A percentile compares a stretch with the other conserved stretches of the same genome.
Conservation (phyloP, 2,888 invertebrate genomes). For the Pristionchus arcanus region DNA sequence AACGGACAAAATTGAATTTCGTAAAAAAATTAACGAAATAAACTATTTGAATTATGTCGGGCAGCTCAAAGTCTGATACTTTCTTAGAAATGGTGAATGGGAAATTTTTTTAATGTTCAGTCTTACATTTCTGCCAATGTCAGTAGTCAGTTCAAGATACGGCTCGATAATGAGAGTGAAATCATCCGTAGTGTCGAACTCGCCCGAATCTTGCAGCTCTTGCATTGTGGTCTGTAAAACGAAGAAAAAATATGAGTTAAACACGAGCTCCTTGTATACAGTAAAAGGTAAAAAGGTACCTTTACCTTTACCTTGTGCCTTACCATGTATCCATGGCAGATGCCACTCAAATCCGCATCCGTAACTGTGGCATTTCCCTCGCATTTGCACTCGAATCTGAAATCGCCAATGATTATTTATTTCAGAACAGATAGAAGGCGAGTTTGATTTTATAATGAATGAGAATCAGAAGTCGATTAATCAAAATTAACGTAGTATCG, state of each 20-base stretch:
- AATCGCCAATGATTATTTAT: neutral
- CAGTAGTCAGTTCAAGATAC: neutral
- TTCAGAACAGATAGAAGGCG: neutral
- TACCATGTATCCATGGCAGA: conserved; percentile 70
- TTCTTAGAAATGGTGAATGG: too few relatives aligned
- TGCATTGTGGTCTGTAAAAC: conserved; percentile 2
- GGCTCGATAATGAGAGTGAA: conserved; percentile 49
- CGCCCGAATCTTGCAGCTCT: conserved; percentile 51
- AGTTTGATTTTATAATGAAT: neutral
- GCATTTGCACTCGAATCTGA: conserved; percentile 69
- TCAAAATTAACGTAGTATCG: neutral
- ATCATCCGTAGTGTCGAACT: conserved; percentile 46
- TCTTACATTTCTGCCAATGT: conserved; percentile 38
- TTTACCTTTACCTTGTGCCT: neutral
- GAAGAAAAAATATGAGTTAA: neutral
- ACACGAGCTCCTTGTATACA: neutral
- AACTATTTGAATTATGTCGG: too few relatives aligned
- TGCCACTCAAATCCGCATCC: conserved; percentile 64
- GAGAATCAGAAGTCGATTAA: neutral
- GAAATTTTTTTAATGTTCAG: neutral
- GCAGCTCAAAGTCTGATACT: too few relatives aligned
- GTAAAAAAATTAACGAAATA: neutral
- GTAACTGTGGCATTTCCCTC: conserved; percentile 68
- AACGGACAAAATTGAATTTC: neutral
- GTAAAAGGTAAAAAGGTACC: too few relatives aligned